Conservation (phyloP, 2,113 vertebrate species). For the Melanerpes aurifrons region DNA sequence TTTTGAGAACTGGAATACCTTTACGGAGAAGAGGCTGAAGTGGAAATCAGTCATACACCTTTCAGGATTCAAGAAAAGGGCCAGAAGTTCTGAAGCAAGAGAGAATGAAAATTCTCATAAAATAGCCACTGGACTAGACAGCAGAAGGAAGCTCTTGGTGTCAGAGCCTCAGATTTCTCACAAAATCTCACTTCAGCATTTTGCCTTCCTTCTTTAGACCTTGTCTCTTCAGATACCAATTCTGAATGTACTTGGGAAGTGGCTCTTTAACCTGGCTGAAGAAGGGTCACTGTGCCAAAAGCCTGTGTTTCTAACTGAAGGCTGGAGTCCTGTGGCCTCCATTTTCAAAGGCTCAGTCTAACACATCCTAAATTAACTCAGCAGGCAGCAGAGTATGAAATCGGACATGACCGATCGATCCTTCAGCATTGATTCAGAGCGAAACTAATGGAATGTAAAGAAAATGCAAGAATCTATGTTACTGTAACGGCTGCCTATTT, state of each 20-base stretch:
- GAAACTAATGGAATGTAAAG: constrained; percentile 66
- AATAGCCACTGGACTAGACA: neutral
- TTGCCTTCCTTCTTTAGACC: neutral
- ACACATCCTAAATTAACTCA: constrained; percentile 53
- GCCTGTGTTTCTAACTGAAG: neutral
- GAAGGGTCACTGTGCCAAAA: neutral
- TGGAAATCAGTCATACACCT: neutral
- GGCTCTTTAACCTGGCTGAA: neutral
- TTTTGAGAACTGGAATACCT: neutral
- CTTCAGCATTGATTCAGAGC: constrained; percentile 57
- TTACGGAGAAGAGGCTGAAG: neutral
- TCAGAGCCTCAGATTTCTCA: neutral
- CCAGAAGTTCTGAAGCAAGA: neutral
- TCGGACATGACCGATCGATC: constrained; percentile 82
- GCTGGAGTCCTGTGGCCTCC: neutral
- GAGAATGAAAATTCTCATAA: neutral
- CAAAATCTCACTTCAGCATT: neutral
- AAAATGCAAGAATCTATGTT: constrained; percentile 34
- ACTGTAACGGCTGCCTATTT: neutral
- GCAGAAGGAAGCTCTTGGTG: neutral
- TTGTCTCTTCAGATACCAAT: neutral
- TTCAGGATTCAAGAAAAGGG: neutral
- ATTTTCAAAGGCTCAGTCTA: constrained; percentile 15
- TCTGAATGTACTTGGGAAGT: neutral
- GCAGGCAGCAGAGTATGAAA: constrained; percentile 76